Evolutionary conservation across 2,113 vertebrate species (phyloP).

Genomic region (Tragelaphus buxtoni): DNA sequence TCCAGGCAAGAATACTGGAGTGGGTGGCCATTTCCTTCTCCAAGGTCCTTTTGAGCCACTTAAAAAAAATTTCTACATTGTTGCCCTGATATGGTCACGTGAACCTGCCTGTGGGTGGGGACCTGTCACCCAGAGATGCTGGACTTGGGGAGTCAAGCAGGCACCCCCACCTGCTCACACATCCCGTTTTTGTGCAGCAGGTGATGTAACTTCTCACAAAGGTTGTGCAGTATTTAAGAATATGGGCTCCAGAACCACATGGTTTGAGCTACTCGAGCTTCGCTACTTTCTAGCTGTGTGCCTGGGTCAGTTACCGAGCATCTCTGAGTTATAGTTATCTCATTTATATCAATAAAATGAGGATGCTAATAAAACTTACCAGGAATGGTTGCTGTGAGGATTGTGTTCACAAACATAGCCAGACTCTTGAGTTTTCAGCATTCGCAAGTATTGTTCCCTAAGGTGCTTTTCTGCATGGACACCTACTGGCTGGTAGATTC

Average conservation of each 20-base stretch:
- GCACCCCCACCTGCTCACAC: background rate
- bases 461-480: background rate
- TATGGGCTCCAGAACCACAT: background rate
- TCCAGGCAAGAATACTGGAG: background rate
- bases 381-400: background rate
- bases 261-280: background rate
- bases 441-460: background rate
- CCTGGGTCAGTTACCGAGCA: background rate
- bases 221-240: background rate
- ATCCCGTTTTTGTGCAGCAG: background rate
- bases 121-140: background rate
- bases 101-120: background rate
- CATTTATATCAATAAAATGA: background rate
- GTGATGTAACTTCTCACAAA: background rate
- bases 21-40: background rate
- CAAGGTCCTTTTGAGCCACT: background rate
- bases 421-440: background rate
- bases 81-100: background rate
- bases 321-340: background rate
- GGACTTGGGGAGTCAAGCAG: background rate
- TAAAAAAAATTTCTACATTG: background rate
- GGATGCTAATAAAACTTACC: background rate
- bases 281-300: background rate
- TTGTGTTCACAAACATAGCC: background rate
- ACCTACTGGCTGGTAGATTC: background rate